Conservation (phyloP, 2,113 vertebrate species). For the Nibea albiflora region DNA sequence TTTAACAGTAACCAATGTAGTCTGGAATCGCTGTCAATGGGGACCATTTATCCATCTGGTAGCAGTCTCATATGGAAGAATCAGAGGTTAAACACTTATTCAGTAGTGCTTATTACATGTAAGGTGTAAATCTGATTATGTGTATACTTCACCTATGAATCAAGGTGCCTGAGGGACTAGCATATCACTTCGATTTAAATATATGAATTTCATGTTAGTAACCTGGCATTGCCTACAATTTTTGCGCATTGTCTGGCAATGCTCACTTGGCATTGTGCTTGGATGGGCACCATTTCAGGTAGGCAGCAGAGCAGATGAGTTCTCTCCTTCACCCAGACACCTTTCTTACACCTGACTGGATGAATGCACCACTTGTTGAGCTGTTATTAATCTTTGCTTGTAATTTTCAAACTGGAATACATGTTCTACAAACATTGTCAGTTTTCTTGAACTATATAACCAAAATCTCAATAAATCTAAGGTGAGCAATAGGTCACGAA, state of each 20-base stretch:
- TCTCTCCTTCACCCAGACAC: not conserved
- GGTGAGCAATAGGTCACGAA: not conserved
- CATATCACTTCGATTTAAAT: not conserved
- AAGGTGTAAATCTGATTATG: not conserved
- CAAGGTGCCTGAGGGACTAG: not conserved
- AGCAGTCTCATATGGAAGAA: not conserved
- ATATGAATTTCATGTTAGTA: not conserved
- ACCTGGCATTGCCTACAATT: not conserved
- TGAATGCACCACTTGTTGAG: not conserved
- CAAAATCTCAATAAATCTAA: not conserved
- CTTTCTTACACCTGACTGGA: not conserved
- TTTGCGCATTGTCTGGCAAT: not conserved
- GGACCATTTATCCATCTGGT: not conserved
- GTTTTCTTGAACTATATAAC: not conserved
- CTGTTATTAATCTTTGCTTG: conserved; percentile 9
- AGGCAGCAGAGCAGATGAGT: not conserved
- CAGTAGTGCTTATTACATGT: not conserved
- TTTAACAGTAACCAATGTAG: not conserved
- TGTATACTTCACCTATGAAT: not conserved
- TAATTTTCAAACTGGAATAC: not conserved
- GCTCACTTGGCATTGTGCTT: not conserved
- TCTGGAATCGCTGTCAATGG: not conserved
- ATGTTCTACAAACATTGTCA: not conserved
- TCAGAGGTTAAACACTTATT: not conserved
- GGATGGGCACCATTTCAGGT: not conserved